Percentiles rank a stretch among this genome's conserved stretches.
phyloP scores from a whole-genome alignment of 2,113 vertebrate genomes.

The Cyprinodon brontotheroides region DNA sequence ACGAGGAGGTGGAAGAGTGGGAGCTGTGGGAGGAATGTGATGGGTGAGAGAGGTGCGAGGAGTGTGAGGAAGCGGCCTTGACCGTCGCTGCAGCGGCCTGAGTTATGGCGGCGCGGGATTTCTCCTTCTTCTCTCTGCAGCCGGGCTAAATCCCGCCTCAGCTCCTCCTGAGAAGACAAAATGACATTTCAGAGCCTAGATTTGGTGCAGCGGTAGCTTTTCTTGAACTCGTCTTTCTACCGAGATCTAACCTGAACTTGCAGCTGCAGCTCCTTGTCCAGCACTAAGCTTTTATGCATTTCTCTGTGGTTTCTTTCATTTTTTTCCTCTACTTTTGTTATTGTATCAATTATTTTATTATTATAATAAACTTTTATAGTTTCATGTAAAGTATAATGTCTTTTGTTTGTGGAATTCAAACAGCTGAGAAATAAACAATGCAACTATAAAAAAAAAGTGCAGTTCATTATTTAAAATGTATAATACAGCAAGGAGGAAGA shows the following conservation, averaged over 20 bases:
- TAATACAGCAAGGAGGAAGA: no score
- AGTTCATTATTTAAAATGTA: no score
- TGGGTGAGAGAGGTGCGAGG: conserved; percentile 44
- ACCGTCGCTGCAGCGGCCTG: conserved; percentile 70
- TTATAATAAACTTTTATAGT: no score
- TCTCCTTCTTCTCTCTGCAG: conserved; percentile 93
- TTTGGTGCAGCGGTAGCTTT: neutral
- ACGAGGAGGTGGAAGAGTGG: conserved; percentile 39
- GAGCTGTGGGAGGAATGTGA: conserved; percentile 58
- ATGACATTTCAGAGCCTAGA: neutral
- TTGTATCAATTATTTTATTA: no score
- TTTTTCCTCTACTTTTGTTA: no score
- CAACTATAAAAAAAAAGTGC: no score
- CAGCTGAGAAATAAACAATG: no score
- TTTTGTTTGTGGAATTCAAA: no score
- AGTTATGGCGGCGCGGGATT: conserved; percentile 83
- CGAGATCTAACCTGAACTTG: conserved; percentile 89
- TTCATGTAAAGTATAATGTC: no score
- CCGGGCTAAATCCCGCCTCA: conserved; percentile 88
- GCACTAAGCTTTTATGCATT: conserved; percentile 4
- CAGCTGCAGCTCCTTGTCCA: conserved; percentile 97
- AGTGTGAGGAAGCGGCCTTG: conserved; percentile 53
- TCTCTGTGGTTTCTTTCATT: no score
- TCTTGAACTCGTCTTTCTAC: no score
- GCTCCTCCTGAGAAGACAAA: conserved; percentile 87